Conservation (phyloP, 2,888 invertebrate species). For the Dryococelus australis region DNA sequence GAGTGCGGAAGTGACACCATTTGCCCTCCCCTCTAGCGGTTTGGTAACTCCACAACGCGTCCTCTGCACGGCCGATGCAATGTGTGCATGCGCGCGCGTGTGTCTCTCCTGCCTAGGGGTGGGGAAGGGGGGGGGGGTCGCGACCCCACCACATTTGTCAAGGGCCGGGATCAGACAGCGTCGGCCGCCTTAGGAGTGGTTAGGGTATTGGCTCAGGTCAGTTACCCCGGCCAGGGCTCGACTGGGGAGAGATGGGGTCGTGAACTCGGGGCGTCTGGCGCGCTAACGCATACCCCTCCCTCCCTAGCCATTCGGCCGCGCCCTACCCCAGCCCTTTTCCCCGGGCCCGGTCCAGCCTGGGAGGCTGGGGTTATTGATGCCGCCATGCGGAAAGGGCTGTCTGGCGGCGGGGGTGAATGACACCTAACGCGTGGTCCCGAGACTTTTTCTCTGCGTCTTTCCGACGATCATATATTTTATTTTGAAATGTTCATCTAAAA, state of each 20-base stretch:
- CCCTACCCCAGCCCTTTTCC: neutral
- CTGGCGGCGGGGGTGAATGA: neutral
- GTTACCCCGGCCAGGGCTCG: neutral
- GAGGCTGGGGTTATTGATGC: constrained; percentile 16
- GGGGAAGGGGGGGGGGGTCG: neutral
- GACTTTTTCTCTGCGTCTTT: too few species aligned
- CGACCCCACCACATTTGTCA: neutral
- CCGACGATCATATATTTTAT: too few species aligned
- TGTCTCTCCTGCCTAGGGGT: neutral
- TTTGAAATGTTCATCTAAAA: too few species aligned
- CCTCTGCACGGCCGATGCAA: too few species aligned
- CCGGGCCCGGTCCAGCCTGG: neutral
- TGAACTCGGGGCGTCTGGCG: neutral
- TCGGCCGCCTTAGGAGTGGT: neutral
- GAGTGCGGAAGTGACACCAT: neutral
- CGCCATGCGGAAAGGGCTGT: neutral
- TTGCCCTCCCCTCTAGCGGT: too few species aligned
- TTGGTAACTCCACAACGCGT: too few species aligned
- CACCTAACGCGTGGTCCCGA: neutral
- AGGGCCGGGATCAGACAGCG: constrained; percentile 1
- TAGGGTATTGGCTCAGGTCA: neutral
- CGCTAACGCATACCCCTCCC: neutral
- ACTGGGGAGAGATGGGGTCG: neutral
- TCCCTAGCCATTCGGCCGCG: neutral
- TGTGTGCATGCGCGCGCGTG: neutral